Percentiles rank a stretch among this genome's conserved stretches.
These are phyloP conservation scores for Hafferia zeledoni DNA, from an alignment of 2,797 vertebrate species.

Conservation along the genomic window DNA sequence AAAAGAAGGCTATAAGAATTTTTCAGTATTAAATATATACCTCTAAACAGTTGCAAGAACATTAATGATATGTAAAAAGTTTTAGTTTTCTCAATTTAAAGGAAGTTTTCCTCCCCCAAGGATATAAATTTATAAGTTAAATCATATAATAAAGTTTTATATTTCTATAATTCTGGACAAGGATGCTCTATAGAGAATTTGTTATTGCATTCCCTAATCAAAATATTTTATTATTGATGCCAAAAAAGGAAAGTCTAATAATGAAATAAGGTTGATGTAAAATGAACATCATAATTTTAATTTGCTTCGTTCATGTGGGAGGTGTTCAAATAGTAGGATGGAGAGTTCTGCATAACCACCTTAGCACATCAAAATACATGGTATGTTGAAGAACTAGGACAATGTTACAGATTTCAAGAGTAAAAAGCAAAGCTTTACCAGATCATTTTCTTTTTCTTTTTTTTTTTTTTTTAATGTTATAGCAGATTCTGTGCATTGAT, in stretches of 20 bases:
- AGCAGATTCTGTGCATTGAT: background rate
- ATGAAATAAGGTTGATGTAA: background rate
- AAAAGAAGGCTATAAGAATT: background rate
- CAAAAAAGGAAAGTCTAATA: conserved; percentile 29
- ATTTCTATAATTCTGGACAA: background rate
- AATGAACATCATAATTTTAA: conserved; percentile 16
- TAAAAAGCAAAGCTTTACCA: background rate
- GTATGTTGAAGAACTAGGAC: background rate
- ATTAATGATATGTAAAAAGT: background rate
- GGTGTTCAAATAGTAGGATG: background rate
- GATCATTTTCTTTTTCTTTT: background rate
- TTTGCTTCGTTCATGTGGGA: conserved; percentile 14
- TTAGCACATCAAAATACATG: background rate
- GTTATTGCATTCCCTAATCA: background rate
- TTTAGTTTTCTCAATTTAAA: background rate
- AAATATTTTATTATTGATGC: conserved; percentile 43
- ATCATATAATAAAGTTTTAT: background rate
- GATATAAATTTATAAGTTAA: background rate
- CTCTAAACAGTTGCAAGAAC: background rate
- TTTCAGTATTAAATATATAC: background rate
- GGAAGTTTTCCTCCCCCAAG: background rate
- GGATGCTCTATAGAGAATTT: background rate
- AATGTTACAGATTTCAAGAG: background rate
- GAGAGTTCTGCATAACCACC: background rate
- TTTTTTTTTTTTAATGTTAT: background rate